Percentiles rank a stretch among this genome's conserved stretches.
Conservation (phyloP, 2,797 vertebrate genomes). For the Leptodactylus fallax region DNA sequence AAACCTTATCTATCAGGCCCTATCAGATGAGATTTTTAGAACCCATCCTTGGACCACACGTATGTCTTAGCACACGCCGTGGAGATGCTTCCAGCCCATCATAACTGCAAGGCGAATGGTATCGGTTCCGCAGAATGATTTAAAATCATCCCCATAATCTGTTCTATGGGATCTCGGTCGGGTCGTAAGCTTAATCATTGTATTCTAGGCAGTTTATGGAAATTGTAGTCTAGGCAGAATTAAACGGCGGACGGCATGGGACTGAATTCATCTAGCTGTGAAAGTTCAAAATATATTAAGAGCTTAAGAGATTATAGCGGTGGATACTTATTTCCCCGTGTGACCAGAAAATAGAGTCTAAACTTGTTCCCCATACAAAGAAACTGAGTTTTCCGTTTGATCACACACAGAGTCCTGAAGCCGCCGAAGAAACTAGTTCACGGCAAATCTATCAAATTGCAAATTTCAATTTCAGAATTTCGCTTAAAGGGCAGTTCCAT, state of each 20-base stretch:
- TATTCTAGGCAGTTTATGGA: conserved; percentile 26
- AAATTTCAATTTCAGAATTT: conserved; percentile 11
- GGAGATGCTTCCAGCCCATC: background rate
- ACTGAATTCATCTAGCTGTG: conserved; percentile 33
- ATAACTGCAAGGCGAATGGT: background rate
- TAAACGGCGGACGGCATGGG: conserved; percentile 31
- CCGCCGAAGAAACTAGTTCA: background rate
- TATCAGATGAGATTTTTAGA: background rate
- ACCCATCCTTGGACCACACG: background rate
- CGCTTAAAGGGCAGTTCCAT: background rate
- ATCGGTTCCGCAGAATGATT: background rate
- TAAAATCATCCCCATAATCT: background rate
- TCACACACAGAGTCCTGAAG: background rate
- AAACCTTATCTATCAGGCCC: too few species aligned
- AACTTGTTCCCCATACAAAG: conserved; percentile 31
- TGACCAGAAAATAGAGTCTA: conserved; percentile 25
- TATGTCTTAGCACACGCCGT: background rate
- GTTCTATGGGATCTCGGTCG: background rate
- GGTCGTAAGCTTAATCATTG: conserved; percentile 20
- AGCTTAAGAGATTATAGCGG: conserved; percentile 53
- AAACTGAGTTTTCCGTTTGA: conserved; percentile 7
- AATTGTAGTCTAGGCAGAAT: conserved; percentile 32
- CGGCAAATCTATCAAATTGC: conserved; percentile 8
- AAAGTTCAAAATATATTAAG: conserved; percentile 55
- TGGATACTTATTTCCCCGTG: conserved; percentile 23